Evolutionary conservation across 2,113 vertebrate genomes (phyloP).

Genomic region (Spermophilus dauricus): DNA sequence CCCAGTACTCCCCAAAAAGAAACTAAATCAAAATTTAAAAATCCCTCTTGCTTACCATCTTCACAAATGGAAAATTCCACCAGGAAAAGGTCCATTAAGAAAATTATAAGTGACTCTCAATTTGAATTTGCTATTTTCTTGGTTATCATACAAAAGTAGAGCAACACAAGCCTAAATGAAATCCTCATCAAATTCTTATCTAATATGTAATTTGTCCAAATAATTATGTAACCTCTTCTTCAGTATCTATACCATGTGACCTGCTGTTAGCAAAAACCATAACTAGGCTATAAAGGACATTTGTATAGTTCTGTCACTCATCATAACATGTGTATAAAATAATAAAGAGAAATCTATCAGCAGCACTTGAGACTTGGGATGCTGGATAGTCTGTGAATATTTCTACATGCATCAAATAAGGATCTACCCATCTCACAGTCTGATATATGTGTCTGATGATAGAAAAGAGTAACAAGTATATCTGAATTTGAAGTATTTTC

Average conservation of each 20-base stretch:
- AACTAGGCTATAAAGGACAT: neutral
- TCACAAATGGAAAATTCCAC: constrained; percentile 20
- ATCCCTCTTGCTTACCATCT: neutral
- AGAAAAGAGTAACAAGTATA: neutral
- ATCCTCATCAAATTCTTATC: constrained; percentile 11
- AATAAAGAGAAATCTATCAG: neutral
- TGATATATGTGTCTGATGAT: neutral
- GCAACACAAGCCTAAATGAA: neutral
- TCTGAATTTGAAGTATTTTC: neutral
- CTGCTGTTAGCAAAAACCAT: neutral
- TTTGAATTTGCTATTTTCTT: neutral
- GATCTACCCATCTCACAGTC: neutral
- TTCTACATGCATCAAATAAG: neutral
- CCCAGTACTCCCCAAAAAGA: neutral
- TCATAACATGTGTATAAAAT: neutral
- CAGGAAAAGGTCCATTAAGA: neutral
- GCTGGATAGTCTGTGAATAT: neutral
- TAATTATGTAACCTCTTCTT: neutral
- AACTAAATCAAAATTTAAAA: neutral
- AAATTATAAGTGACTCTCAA: neutral
- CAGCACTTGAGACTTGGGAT: neutral
- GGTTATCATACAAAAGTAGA: neutral
- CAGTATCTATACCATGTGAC: neutral
- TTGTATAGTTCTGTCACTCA: neutral
- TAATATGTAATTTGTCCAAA: neutral